These are phyloP conservation scores for Apis florea DNA, from an alignment of 1,140 invertebrate genomes.

Conservation along the genomic window DNA sequence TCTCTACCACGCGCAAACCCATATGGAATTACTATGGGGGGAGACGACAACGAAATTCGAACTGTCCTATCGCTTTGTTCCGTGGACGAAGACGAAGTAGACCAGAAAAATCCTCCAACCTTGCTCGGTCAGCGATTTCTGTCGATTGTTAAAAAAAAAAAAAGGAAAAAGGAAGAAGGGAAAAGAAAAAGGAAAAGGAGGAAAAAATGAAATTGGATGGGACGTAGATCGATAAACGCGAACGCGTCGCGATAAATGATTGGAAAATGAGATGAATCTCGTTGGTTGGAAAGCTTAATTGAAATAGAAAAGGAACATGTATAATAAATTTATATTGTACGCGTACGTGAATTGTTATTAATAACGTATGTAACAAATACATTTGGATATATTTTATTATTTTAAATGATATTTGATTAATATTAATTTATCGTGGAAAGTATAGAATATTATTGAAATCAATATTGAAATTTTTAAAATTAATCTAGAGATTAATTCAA, in stretches of 20 bases:
- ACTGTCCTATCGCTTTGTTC: slow-evolving; percentile 43
- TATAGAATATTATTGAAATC: too few relatives aligned
- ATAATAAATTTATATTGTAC: neutral
- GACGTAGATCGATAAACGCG: neutral
- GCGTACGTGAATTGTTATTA: too few relatives aligned
- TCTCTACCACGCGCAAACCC: slow-evolving; percentile 31
- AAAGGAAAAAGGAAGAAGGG: too few relatives aligned
- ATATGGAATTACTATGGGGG: slow-evolving; percentile 49
- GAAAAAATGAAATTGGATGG: neutral
- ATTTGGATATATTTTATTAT: too few relatives aligned
- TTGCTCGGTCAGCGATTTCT: neutral
- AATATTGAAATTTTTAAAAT: too few relatives aligned
- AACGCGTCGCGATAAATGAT: neutral
- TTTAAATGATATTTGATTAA: too few relatives aligned
- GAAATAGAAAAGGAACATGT: neutral
- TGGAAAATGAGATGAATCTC: neutral
- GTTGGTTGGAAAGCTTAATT: neutral
- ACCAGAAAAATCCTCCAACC: slow-evolving; percentile 4
- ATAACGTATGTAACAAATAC: too few relatives aligned
- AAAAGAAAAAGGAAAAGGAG: neutral
- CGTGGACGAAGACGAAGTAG: slow-evolving; percentile 29
- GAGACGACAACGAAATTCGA: slow-evolving; percentile 41
- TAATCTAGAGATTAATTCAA: too few relatives aligned
- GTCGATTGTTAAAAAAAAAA: slow-evolving; percentile 13
- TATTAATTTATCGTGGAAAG: too few relatives aligned